Evolutionary conservation across 92 coral and sea anemone species (phyloP), one percentile per base, ranked within the genome.

Genomic region (Scolanthus callimorphus): DNA sequence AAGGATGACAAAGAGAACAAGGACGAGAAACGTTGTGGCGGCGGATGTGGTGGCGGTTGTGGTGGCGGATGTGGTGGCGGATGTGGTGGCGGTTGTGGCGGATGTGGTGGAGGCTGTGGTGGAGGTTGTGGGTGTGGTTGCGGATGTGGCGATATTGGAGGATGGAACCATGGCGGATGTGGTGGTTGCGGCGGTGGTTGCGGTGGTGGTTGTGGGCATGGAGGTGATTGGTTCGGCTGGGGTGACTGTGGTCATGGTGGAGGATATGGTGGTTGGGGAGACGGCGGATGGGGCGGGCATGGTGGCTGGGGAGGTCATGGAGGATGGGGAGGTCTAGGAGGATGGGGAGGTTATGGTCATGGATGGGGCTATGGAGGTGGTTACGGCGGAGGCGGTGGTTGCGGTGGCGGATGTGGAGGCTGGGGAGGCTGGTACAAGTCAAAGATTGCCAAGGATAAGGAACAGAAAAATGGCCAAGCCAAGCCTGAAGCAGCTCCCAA

Each of bases 361-460:
- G 29, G 69, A 12, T 49, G 55, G 77, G 17, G 60, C 17, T 59
- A 49, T 27, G 54, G 65, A 17, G 51, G 51, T 24, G 79, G 68
- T 1, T 62, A 78, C 50, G 27, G 57, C 51, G 84, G 84, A 4
- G 74, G 60, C n/a, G 69, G 83, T 38, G 65, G 74, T 17, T 76
- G 85, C 3, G 59, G 44, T 20, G 49, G 74, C 15, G 70, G 48
- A 17, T 71, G 86, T 31, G 59, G 66, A 2, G 77, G 78, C 25
- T 60, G 70, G 0, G 31, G 57, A 15, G 81, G 81, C 8, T 27
- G 51, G 23, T 86, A 79, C 48, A 83, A 84, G 28, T 86, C 95
- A 4, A 86, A 72, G 62, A 49, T 86, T 20, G 66, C 68, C 27
- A 82, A 82, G 50, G 67, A 66, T 13, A 29, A 39, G 39, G 44